Percentiles rank a stretch among this genome's conserved stretches.
Evolutionary conservation across 2,797 vertebrate genomes (phyloP).

Genomic region (Myotis daubentonii): DNA sequence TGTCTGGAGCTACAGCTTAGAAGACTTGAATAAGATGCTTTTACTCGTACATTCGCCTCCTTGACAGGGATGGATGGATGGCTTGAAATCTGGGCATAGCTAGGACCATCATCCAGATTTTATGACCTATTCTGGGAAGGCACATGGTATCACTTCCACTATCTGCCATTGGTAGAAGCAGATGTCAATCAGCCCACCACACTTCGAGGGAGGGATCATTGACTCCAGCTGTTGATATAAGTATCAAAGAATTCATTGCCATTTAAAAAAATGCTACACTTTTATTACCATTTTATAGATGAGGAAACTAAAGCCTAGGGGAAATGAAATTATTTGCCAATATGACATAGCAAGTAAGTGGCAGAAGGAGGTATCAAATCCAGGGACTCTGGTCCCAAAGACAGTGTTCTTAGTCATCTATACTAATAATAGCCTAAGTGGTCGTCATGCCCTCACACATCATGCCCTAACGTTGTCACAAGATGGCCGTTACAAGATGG

Average conservation of each 20-base stretch:
- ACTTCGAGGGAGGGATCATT: not conserved
- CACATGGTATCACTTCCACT: not conserved
- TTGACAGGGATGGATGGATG: not conserved
- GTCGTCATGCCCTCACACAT: too few relatives aligned
- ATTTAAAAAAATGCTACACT: not conserved
- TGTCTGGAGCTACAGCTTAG: not conserved
- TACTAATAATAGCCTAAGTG: too few relatives aligned
- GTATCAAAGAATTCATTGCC: not conserved
- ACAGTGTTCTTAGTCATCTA: not conserved
- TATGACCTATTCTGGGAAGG: not conserved
- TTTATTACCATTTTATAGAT: not conserved
- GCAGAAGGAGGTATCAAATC: not conserved
- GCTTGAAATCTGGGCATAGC: not conserved
- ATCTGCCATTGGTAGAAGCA: not conserved
- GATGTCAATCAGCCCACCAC: not conserved
- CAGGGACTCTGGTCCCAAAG: not conserved
- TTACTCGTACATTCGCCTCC: not conserved
- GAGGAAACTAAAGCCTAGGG: not conserved
- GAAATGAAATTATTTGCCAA: not conserved
- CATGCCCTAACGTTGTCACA: too few relatives aligned
- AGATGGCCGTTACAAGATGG: too few relatives aligned
- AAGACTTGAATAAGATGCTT: not conserved
- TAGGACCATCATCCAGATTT: not conserved
- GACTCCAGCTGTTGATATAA: not conserved
- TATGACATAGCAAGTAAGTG: not conserved